These are phyloP conservation scores for Anaspis maculata DNA, from an alignment of 2,888 invertebrate species.

Conservation along the genomic window DNA sequence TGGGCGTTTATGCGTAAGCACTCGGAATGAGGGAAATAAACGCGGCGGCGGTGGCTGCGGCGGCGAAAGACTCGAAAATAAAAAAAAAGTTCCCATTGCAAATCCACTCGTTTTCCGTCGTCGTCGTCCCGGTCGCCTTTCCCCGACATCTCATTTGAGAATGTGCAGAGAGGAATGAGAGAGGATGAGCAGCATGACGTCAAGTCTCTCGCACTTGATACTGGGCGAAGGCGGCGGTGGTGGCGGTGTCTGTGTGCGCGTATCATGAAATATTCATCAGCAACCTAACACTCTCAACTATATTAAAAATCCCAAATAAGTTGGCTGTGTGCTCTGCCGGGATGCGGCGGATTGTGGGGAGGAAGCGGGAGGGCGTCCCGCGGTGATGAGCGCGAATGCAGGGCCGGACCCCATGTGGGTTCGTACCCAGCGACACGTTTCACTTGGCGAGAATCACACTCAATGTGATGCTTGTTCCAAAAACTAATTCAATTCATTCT, in stretches of 20 bases:
- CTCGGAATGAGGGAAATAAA: conserved; percentile 37
- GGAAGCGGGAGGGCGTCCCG: too few species aligned
- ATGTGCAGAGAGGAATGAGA: conserved; percentile 22
- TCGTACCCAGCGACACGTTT: conserved; percentile 22
- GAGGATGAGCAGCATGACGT: too few species aligned
- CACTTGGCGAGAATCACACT: background rate
- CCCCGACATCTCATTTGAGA: conserved; percentile 38
- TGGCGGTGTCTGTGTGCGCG: conserved; percentile 32
- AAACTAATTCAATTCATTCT: too few species aligned
- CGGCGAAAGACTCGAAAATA: too few species aligned
- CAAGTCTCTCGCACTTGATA: conserved; percentile 38
- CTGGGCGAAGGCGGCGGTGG: too few species aligned
- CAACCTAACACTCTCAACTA: conserved; percentile 41
- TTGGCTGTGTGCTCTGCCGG: too few species aligned
- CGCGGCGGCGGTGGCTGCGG: conserved; percentile 35
- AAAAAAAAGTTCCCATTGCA: conserved; percentile 38
- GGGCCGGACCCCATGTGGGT: conserved; percentile 27
- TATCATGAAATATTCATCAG: conserved; percentile 46
- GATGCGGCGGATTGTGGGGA: too few species aligned
- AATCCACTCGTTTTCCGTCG: conserved; percentile 37
- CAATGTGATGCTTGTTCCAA: too few species aligned
- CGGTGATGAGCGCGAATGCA: conserved; percentile 26
- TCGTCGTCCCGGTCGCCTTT: conserved; percentile 33
- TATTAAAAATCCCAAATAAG: conserved; percentile 45
- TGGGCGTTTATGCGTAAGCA: conserved; percentile 39